Percentiles rank a stretch among this genome's conserved stretches.
Conservation (phyloP, 2,797 vertebrate genomes). For the Borostomias antarcticus region DNA sequence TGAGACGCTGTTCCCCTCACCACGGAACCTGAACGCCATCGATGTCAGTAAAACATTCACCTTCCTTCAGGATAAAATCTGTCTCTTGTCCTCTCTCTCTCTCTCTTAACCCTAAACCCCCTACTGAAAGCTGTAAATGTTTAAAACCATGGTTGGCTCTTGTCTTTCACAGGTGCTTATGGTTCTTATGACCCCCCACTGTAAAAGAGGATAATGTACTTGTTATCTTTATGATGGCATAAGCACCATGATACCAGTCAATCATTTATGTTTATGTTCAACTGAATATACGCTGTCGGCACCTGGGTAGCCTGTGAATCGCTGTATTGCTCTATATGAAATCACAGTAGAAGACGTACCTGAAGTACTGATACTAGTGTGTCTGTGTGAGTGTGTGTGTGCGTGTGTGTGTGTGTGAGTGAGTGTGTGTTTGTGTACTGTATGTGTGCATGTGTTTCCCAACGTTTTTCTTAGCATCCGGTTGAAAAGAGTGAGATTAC, state of each 20-base stretch:
- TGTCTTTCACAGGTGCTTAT: constrained; percentile 34
- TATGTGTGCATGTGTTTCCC: too few relatives aligned
- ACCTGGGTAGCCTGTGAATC: constrained; percentile 37
- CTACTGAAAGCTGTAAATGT: background rate
- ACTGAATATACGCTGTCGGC: constrained; percentile 23
- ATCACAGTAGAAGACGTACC: too few relatives aligned
- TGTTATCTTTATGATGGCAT: constrained; percentile 63
- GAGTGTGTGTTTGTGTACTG: too few relatives aligned
- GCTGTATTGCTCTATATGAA: too few relatives aligned
- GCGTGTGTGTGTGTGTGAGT: too few relatives aligned
- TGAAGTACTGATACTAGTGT: too few relatives aligned
- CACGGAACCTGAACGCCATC: background rate
- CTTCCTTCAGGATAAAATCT: background rate
- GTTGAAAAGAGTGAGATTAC: too few relatives aligned
- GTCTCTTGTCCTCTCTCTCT: background rate
- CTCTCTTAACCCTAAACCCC: background rate
- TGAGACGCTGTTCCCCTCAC: background rate
- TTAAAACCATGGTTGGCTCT: constrained; percentile 16
- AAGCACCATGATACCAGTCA: too few relatives aligned
- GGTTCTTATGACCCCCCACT: constrained; percentile 41
- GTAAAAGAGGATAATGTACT: constrained; percentile 49
- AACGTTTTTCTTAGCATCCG: too few relatives aligned
- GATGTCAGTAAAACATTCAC: background rate
- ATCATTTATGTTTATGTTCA: constrained; percentile 39
- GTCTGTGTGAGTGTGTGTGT: too few relatives aligned